Evolutionary conservation across 2,113 vertebrate species (phyloP).

Genomic region (Spheniscus mendiculus): DNA sequence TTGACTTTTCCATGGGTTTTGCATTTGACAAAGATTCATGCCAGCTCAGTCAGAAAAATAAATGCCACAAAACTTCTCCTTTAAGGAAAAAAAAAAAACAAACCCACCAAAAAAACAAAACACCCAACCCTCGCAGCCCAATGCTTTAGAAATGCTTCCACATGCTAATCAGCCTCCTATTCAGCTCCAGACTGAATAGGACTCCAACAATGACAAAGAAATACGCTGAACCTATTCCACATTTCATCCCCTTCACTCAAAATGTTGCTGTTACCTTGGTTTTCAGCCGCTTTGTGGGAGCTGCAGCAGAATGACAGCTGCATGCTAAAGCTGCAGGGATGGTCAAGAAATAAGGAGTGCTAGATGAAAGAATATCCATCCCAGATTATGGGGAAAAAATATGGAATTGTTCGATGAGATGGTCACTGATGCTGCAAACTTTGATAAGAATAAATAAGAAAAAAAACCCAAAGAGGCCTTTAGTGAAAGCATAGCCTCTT

Average conservation of each 20-base stretch:
- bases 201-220: constrained; percentile 76
- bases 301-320: constrained; percentile 21
- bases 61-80: constrained; percentile 71
- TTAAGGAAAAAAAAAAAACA: constrained; percentile 56
- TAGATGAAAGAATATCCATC: neutral
- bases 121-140: constrained; percentile 37
- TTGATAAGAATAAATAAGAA: neutral
- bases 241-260: constrained; percentile 64
- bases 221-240: constrained; percentile 68
- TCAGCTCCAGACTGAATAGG: constrained; percentile 77
- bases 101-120: neutral
- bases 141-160: constrained; percentile 74
- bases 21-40: constrained; percentile 61
- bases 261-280: constrained; percentile 68
- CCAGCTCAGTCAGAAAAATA: constrained; percentile 56
- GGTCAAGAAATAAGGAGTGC: neutral
- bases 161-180: constrained; percentile 80
- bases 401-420: neutral
- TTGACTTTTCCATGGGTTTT: constrained; percentile 44
- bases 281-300: constrained; percentile 62
- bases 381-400: neutral
- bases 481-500: neutral
- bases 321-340: constrained; percentile 29
- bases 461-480: neutral
- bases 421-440: neutral